These are phyloP conservation scores for Erebia aethiops DNA, from an alignment of 2,888 invertebrate species.

Conservation along the genomic window DNA sequence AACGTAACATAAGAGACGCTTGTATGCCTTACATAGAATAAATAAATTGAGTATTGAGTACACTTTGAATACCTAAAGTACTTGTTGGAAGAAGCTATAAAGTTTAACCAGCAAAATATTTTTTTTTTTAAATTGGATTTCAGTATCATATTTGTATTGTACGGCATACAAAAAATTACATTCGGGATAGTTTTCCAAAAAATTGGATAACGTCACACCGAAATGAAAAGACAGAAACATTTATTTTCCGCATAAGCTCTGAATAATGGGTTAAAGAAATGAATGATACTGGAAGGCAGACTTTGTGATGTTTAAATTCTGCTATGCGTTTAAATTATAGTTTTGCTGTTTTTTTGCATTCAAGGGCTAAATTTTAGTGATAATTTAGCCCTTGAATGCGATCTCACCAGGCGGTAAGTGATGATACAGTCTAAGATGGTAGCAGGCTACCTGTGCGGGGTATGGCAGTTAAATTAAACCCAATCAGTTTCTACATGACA, in stretches of 20 bases:
- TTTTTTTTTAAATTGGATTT: constrained; percentile 21
- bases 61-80: neutral
- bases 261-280: constrained; percentile 3
- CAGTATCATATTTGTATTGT: constrained; percentile 1
- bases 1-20: too few relatives aligned
- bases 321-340: neutral
- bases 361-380: too few relatives aligned
- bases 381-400: too few relatives aligned
- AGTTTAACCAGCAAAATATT: too few relatives aligned
- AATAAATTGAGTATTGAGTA: too few relatives aligned
- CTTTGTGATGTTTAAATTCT: neutral
- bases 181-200: constrained; percentile 13
- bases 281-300: neutral
- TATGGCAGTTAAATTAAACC: too few relatives aligned
- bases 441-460: too few relatives aligned
- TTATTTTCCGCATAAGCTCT: constrained; percentile 4
- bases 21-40: too few relatives aligned
- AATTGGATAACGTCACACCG: constrained; percentile 18
- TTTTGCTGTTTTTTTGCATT: too few relatives aligned
- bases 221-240: constrained; percentile 12
- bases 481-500: too few relatives aligned
- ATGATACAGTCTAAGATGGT: too few relatives aligned
- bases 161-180: constrained; percentile 13
- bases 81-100: neutral
- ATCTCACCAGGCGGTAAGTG: too few relatives aligned